Evolutionary conservation across 37 sponge, comb jelly and placozoan species (phyloP).

Genomic region (Corticium candelabrum): DNA sequence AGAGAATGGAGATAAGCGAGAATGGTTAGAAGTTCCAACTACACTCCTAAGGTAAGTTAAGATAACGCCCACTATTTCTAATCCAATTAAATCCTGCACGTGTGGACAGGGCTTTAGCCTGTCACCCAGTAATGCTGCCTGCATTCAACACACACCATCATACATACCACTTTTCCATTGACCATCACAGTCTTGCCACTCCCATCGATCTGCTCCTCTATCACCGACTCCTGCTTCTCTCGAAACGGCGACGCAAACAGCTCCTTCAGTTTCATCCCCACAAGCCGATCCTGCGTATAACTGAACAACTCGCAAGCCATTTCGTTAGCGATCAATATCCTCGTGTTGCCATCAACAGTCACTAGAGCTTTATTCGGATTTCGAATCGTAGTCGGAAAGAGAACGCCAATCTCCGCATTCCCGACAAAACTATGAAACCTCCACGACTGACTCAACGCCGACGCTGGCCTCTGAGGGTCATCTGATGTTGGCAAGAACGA

Average conservation of each 20-base stretch:
- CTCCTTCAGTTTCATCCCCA: constrained; percentile 57
- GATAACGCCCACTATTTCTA: too few species aligned
- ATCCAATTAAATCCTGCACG: too few species aligned
- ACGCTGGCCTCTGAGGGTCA: background rate
- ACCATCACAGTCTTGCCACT: constrained; percentile 58
- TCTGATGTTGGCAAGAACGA: background rate
- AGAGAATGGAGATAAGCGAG: background rate
- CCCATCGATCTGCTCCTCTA: constrained; percentile 61
- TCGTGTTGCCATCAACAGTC: constrained; percentile 54
- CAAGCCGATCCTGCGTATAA: constrained; percentile 37
- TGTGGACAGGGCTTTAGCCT: too few species aligned
- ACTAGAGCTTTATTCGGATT: constrained; percentile 88
- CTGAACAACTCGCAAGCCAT: constrained; percentile 77
- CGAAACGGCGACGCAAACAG: constrained; percentile 45
- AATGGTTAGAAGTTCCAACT: too few species aligned
- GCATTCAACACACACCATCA: background rate
- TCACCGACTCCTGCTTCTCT: constrained; percentile 48
- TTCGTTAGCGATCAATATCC: constrained; percentile 63
- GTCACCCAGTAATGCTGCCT: too few species aligned
- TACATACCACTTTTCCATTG: constrained; percentile 87
- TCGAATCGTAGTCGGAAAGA: constrained; percentile 63
- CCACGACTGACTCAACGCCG: background rate
- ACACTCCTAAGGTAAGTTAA: too few species aligned
- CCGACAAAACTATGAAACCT: constrained; percentile 10
- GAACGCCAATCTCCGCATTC: constrained; percentile 10